Percentiles rank a stretch among this genome's conserved stretches.
phyloP scores from a whole-genome alignment of 2,888 invertebrate genomes.

The Pherbina coryleti region DNA sequence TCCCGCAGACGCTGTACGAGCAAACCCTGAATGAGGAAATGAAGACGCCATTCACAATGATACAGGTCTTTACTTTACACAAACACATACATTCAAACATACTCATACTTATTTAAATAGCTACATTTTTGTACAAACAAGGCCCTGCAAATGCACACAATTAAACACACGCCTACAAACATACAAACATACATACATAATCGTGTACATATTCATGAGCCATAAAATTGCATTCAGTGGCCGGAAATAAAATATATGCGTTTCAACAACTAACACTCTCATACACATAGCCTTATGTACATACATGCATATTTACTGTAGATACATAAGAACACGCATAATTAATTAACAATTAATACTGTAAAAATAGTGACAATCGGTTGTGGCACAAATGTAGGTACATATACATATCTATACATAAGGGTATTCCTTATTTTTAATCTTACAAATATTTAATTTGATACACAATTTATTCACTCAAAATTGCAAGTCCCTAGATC shows the following conservation, averaged over 20 bases:
- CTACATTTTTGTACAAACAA: not conserved
- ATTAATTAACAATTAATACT: no score
- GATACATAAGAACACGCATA: no score
- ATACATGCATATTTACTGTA: not conserved
- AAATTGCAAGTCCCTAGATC: no score
- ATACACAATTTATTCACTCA: no score
- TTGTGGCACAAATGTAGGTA: no score
- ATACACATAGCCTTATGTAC: not conserved
- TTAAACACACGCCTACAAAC: not conserved
- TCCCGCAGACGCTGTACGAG: slow-evolving; percentile 79
- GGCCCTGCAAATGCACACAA: not conserved
- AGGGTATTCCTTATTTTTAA: no score
- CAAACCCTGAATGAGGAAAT: slow-evolving; percentile 83
- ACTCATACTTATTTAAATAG: not conserved
- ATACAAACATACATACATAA: not conserved
- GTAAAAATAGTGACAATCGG: no score
- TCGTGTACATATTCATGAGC: not conserved
- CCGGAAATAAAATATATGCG: no score
- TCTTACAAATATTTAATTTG: no score
- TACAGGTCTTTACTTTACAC: slow-evolving; percentile 72
- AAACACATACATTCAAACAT: not conserved
- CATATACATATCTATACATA: no score
- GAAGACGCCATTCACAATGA: slow-evolving; percentile 79
- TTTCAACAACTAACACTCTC: no score
- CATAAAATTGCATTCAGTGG: not conserved